Conservation (phyloP, 2,113 vertebrate species). For the Rostratula benghalensis region DNA sequence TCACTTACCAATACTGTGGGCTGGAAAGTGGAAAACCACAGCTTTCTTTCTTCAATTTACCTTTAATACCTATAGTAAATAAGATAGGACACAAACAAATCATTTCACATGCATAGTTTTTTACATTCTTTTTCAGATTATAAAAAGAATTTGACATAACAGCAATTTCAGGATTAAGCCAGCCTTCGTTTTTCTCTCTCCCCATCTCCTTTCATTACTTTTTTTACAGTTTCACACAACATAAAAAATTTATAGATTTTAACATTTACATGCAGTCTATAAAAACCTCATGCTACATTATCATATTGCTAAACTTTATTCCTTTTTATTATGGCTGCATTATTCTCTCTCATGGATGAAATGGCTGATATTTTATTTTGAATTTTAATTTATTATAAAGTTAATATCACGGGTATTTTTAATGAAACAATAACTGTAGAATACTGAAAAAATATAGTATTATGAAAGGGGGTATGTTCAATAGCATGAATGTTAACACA, state of each 20-base stretch:
- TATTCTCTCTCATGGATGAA: slow-evolving; percentile 31
- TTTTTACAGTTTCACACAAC: slow-evolving; percentile 24
- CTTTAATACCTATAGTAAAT: background rate
- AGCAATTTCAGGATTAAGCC: background rate
- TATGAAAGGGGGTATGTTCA: slow-evolving; percentile 1
- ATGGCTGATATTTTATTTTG: slow-evolving; percentile 40
- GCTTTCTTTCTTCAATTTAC: background rate
- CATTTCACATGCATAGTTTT: background rate
- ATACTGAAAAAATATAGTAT: slow-evolving; percentile 36
- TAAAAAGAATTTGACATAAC: background rate
- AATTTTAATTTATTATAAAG: slow-evolving; percentile 47
- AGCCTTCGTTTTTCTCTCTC: background rate
- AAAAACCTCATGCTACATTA: slow-evolving; percentile 35
- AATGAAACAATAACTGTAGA: slow-evolving; percentile 26
- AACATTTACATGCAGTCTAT: slow-evolving; percentile 46
- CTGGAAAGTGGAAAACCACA: background rate
- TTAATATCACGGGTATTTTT: slow-evolving; percentile 42
- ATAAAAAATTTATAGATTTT: slow-evolving; percentile 61
- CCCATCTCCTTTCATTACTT: background rate
- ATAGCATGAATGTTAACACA: background rate
- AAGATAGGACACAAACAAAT: background rate
- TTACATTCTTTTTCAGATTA: background rate
- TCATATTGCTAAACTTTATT: slow-evolving; percentile 46
- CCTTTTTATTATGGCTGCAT: slow-evolving; percentile 43
- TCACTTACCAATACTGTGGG: background rate